Evolutionary conservation across 2,797 vertebrate species (phyloP).

Genomic region (Mormyrops boulengeri): DNA sequence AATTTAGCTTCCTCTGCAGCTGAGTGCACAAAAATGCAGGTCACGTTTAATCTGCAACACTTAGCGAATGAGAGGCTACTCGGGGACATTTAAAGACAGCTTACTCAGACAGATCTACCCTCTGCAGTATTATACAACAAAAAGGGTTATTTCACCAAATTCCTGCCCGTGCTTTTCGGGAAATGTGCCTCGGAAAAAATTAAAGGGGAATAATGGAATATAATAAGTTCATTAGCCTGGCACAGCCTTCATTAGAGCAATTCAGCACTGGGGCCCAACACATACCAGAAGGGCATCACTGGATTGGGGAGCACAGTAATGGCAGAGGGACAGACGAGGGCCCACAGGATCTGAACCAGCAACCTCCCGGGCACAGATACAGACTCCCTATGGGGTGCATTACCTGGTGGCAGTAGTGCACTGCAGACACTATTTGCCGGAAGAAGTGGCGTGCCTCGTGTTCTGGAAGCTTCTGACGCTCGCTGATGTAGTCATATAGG

Average conservation of each 20-base stretch:
- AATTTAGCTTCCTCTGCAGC: conserved; percentile 23
- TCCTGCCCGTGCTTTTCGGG: neutral
- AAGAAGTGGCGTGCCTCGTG: conserved; percentile 83
- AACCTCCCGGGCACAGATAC: neutral
- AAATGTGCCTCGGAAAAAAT: neutral
- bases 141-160: neutral
- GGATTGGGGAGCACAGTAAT: neutral
- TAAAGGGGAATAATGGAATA: neutral
- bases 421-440: conserved; percentile 86
- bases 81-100: neutral
- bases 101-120: neutral
- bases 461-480: conserved; percentile 72
- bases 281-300: neutral
- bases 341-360: neutral
- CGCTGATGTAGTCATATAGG: conserved; percentile 88
- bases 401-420: conserved; percentile 91
- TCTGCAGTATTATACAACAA: neutral
- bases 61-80: neutral
- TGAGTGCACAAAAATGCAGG: conserved; percentile 40
- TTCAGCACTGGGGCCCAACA: neutral
- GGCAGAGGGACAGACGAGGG: neutral
- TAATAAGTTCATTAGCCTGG: neutral
- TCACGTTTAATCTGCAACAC: conserved; percentile 19
- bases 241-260: neutral
- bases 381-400: neutral